Evolutionary conservation across 1,140 invertebrate genomes (phyloP).

Genomic region (Ectropis grisescens): DNA sequence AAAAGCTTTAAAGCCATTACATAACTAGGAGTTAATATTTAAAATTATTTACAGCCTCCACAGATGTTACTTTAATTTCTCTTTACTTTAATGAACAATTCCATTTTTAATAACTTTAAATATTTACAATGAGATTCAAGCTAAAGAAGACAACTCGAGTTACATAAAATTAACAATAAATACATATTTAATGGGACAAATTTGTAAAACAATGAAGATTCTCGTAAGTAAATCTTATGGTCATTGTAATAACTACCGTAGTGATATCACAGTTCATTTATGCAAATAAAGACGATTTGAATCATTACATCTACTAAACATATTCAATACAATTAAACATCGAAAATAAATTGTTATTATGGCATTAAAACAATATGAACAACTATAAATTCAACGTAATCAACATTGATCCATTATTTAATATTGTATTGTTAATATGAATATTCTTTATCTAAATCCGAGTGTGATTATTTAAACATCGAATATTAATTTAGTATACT

Average conservation of each 20-base stretch:
- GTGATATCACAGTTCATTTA: conserved; percentile 69
- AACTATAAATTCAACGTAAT: neutral
- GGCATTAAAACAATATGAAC: conserved; percentile 31
- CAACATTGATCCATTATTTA: too few species aligned
- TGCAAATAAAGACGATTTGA: conserved; percentile 42
- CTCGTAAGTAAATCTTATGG: too few species aligned
- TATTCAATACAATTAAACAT: too few species aligned
- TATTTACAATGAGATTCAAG: conserved; percentile 40
- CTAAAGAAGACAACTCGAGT: conserved; percentile 37
- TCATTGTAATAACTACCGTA: conserved; percentile 45
- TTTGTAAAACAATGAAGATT: too few species aligned
- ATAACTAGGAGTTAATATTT: conserved; percentile 16
- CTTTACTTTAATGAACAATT: conserved; percentile 47
- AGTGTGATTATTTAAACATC: too few species aligned
- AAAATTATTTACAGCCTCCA: conserved; percentile 52
- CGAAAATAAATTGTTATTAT: conserved; percentile 28
- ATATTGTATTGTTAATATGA: conserved; percentile 2
- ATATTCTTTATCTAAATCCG: conserved; percentile 7
- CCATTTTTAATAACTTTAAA: conserved; percentile 35
- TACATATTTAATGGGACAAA: too few species aligned
- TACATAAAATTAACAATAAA: conserved; percentile 41
- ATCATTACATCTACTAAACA: too few species aligned
- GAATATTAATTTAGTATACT: too few species aligned
- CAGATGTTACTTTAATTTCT: conserved; percentile 22
- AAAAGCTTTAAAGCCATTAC: conserved; percentile 1